Evolutionary conservation across 2,113 vertebrate species (phyloP).

Genomic region (Cettia cetti): DNA sequence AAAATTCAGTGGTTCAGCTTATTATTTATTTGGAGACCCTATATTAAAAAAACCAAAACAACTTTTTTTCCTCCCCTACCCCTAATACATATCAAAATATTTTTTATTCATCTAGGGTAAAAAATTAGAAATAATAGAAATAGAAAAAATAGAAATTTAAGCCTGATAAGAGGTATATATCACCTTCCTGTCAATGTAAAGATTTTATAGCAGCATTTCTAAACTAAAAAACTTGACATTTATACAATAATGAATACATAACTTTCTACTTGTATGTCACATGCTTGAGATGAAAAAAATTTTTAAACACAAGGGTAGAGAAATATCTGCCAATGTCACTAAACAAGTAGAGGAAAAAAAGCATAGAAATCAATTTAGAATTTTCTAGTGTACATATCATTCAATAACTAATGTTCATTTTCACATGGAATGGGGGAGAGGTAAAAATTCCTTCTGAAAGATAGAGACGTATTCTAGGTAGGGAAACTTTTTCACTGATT

Average conservation of each 20-base stretch:
- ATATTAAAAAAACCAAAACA: neutral
- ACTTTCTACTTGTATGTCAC: slow-evolving; percentile 57
- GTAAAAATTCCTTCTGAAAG: neutral
- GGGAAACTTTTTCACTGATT: slow-evolving; percentile 11
- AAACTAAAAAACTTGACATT: slow-evolving; percentile 67
- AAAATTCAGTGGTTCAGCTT: slow-evolving; percentile 14
- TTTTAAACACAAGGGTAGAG: slow-evolving; percentile 66
- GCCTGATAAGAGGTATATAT: slow-evolving; percentile 42
- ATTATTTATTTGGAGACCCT: neutral
- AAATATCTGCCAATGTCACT: slow-evolving; percentile 43
- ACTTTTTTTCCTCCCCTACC: neutral
- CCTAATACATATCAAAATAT: neutral
- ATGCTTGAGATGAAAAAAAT: slow-evolving; percentile 61
- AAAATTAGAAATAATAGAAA: no score
- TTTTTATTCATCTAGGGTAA: neutral
- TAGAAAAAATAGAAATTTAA: no score
- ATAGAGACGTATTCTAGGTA: slow-evolving; percentile 25
- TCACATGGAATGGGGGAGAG: neutral
- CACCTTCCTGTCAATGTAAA: slow-evolving; percentile 37
- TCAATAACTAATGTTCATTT: slow-evolving; percentile 1
- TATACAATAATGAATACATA: slow-evolving; percentile 60
- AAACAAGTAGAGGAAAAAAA: slow-evolving; percentile 6
- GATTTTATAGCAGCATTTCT: slow-evolving; percentile 62
- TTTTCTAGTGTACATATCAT: slow-evolving; percentile 4
- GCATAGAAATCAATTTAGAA: slow-evolving; percentile 2